Evolutionary conservation across 92 coral and sea anemone species (phyloP).

Genomic region (Metridium senile): DNA sequence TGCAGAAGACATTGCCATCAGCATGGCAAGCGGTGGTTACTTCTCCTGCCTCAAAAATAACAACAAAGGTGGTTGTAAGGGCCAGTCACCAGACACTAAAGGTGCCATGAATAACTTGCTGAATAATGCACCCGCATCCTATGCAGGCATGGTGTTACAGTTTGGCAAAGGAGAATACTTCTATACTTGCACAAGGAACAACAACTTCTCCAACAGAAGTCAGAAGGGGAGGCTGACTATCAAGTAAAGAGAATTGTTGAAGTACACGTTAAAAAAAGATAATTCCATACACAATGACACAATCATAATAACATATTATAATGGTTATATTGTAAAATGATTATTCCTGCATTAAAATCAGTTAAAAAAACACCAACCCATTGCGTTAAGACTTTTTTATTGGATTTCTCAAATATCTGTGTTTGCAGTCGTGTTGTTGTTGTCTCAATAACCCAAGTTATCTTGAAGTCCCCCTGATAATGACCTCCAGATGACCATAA

Average conservation of each 20-base stretch:
- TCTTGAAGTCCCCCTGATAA: no score
- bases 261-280: not conserved
- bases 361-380: no score
- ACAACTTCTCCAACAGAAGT: constrained; percentile 97
- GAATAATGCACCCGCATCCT: constrained; percentile 95
- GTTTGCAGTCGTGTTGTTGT: no score
- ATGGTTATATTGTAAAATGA: not conserved
- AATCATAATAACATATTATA: no score
- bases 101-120: constrained; percentile 67
- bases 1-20: constrained; percentile 74
- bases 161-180: constrained; percentile 69
- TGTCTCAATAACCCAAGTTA: no score
- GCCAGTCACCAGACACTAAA: constrained; percentile 54
- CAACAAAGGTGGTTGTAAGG: constrained; percentile 16
- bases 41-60: constrained; percentile 46
- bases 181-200: constrained; percentile 88
- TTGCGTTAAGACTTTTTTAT: no score
- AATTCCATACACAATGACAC: not conserved
- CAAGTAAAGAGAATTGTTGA: constrained; percentile 37
- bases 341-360: no score
- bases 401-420: no score
- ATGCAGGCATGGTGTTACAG: constrained; percentile 76
- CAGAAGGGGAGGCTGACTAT: constrained; percentile 89
- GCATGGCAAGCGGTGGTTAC: constrained; percentile 79
- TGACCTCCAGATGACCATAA: no score